These are phyloP conservation scores for Apamea epomidion DNA, from an alignment of 2,888 invertebrate species.

Conservation along the genomic window DNA sequence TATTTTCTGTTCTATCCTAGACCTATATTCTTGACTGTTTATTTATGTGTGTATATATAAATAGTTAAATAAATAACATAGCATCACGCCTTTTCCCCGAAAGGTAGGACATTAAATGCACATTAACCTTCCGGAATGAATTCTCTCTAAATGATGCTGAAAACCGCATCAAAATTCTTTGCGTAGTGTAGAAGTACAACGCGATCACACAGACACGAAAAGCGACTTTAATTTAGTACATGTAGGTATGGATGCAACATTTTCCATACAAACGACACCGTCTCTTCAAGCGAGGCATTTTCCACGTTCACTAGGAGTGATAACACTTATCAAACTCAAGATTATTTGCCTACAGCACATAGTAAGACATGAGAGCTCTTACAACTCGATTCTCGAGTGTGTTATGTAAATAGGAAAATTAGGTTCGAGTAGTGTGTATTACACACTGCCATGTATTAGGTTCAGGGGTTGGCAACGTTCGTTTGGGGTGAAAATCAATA, in stretches of 20 bases:
- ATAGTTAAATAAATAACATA: too few species aligned
- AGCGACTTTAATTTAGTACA: background rate
- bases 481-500: too few species aligned
- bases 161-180: background rate
- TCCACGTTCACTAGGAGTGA: constrained; percentile 37
- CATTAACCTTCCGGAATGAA: background rate
- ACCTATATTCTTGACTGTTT: too few species aligned
- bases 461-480: constrained; percentile 23
- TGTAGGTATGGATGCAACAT: background rate
- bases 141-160: background rate
- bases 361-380: constrained; percentile 26
- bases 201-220: background rate
- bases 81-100: too few species aligned
- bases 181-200: background rate
- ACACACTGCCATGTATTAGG: background rate
- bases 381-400: constrained; percentile 35
- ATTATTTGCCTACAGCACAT: constrained; percentile 27
- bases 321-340: constrained; percentile 46
- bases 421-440: constrained; percentile 26
- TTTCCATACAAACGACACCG: constrained; percentile 3
- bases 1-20: too few species aligned
- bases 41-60: too few species aligned
- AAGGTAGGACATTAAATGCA: too few species aligned
- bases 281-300: constrained; percentile 22
- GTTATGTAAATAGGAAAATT: constrained; percentile 54